Evolutionary conservation across 2,113 vertebrate genomes (phyloP), one percentile per base, ranked within the genome.

Genomic region (Centrocercus urophasianus): DNA sequence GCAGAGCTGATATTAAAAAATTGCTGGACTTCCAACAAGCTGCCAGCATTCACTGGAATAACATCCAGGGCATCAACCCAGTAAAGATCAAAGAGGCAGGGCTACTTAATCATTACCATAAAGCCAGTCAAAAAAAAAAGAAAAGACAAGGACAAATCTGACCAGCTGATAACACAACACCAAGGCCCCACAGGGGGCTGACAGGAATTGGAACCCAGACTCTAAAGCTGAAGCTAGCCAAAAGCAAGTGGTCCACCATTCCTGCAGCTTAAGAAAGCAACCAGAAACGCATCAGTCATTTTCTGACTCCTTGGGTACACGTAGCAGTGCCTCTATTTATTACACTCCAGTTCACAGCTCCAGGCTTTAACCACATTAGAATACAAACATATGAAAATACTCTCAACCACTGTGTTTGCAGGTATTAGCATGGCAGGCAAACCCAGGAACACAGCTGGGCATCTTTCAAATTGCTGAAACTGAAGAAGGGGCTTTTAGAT

Each of bases 81-180:
- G 42, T 89, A 82, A 79, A 82, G 66, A 96, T 85, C 70, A 95
- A 82, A 92, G 88, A 84, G 83, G 40, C 77, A 89, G 40, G 28
- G 87, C 74, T 81, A 50, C 36, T 91, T 83, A 59, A 74, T 71
- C 47, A 67, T 75, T 71, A 91, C 47, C 60, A 38, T 77, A 96
- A 88, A 93, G 69, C 50, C 57, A 66, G 83, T 6, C 38, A 50
- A 34, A 74, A 93, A 85, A 48, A 40, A 91, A 89, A 7, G 13
- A 48, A 88, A 94, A 83, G 56, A 15, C 27, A 54, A 74, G 47
- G 42, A 74, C 47, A 80, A 92, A 88, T 90, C 59, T 71, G 50
- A 90, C 72, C 22, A 66, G 72, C 47, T 88, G 83, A 78, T 69
- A 91, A 79, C 78, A 89, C 5, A 0, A 80, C 93, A 93, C 32